phyloP scores from a whole-genome alignment of 1,140 invertebrate species.

The Latrodectus geometricus region DNA sequence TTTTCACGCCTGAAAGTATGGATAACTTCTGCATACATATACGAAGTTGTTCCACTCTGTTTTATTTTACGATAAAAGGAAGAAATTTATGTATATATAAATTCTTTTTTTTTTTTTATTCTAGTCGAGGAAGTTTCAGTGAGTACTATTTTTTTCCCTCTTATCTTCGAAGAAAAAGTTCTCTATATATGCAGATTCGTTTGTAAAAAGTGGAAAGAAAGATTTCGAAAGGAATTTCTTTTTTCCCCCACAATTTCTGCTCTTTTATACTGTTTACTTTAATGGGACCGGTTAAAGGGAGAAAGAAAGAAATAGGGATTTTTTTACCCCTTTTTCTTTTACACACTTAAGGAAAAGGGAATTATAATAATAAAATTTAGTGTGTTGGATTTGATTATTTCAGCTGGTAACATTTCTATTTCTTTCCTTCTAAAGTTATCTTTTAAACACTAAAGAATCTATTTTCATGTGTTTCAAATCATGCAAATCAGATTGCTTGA shows the following conservation, averaged over 20 bases:
- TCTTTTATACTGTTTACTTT: slow-evolving; percentile 39
- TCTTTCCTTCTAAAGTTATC: too few relatives aligned
- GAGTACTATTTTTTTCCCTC: slow-evolving; percentile 5
- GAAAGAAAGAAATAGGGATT: background rate
- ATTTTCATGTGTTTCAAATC: too few relatives aligned
- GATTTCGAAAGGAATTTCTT: background rate
- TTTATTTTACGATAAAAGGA: slow-evolving; percentile 23
- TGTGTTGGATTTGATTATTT: background rate
- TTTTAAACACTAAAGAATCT: too few relatives aligned
- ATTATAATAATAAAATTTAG: background rate
- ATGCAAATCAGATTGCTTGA: background rate
- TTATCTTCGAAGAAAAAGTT: slow-evolving; percentile 18
- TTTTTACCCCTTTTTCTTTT: slow-evolving; percentile 11
- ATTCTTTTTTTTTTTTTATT: background rate
- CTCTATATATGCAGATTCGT: slow-evolving; percentile 61
- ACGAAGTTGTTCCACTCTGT: background rate
- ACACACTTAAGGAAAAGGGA: background rate
- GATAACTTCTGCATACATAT: slow-evolving; percentile 52
- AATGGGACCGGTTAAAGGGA: slow-evolving; percentile 31
- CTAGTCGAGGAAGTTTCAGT: background rate
- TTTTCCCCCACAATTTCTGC: background rate
- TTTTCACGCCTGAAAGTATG: slow-evolving; percentile 34
- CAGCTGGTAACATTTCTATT: background rate
- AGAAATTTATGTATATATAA: background rate
- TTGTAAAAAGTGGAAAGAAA: slow-evolving; percentile 32